These are phyloP conservation scores for Clunio marinus DNA, from an alignment of 2,888 invertebrate genomes.

Conservation along the genomic window DNA sequence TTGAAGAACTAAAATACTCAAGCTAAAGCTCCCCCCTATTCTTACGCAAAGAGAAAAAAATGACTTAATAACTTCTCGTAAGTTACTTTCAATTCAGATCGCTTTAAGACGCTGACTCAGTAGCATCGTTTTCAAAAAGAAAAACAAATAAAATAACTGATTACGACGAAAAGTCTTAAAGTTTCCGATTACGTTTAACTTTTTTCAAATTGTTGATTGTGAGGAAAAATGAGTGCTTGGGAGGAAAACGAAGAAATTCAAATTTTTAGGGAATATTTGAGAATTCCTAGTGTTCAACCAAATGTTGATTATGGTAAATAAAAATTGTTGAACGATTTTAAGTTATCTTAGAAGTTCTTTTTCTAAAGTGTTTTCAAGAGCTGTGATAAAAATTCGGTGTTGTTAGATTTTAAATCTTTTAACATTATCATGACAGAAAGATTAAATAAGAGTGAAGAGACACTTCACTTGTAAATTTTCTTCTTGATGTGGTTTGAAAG, in stretches of 20 bases:
- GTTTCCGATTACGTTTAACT: too few relatives aligned
- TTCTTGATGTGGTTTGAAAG: too few relatives aligned
- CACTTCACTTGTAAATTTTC: too few relatives aligned
- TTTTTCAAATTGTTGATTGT: too few relatives aligned
- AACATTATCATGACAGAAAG: too few relatives aligned
- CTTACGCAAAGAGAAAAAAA: background rate
- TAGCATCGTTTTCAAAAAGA: background rate
- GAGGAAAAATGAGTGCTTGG: slow-evolving; percentile 42
- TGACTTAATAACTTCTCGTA: background rate
- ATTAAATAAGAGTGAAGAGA: too few relatives aligned
- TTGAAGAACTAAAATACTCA: too few relatives aligned
- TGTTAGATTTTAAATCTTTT: too few relatives aligned
- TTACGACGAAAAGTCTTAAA: too few relatives aligned
- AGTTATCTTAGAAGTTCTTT: background rate
- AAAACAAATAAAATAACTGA: too few relatives aligned
- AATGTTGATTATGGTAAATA: slow-evolving; percentile 71
- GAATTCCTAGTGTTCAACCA: slow-evolving; percentile 78
- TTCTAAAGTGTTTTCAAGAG: background rate
- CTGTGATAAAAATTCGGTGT: background rate
- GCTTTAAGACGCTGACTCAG: background rate
- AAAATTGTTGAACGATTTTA: too few relatives aligned
- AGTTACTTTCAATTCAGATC: slow-evolving; percentile 4
- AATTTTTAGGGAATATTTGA: slow-evolving; percentile 72
- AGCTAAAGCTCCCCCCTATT: background rate
- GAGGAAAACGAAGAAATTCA: slow-evolving; percentile 56